Base-by-base conservation (phyloP, 1,140 invertebrate species). In the Lycorma delicatula region DNA sequence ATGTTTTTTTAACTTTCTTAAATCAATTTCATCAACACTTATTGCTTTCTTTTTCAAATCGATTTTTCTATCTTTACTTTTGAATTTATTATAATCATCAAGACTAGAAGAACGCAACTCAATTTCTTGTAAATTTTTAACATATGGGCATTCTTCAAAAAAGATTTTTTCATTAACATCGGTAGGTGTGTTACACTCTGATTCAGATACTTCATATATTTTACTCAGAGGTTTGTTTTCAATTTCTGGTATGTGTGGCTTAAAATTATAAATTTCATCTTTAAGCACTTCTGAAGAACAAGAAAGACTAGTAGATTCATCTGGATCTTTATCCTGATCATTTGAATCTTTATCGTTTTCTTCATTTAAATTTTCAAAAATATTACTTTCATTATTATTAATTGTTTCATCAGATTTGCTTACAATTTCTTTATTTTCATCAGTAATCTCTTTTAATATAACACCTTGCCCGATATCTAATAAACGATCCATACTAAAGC, bases 401-500 rank as follows among this genome's bases (percentile, higher is more conserved):
- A n/a, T n/a, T n/a, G n/a, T n/a, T n/a, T n/a, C n/a, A n/a, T 41
- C 16, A 23, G 18, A 13, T 23, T 4, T 54, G 18, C 18, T 54
- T 13, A 22, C 18, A 44, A 38, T 13, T 56, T 56, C 22, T 13
- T 27, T 27, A 9, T 56, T 3, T 18, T 31, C 5, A 25, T 34
- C 25, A 25, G 20, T 34, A 9, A 49, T 46, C 28, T 63, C 59
- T 52, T 58, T 63, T 29, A 63, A 26, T 4, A 65, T 26, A 16
- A 63, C 55, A 20, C 56, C 58, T 48, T 63, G 61, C 1, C 63
- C 63, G 23, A 65, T 54, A 48, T 65, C 63, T 18, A 65, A 56
- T 3, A 65, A 34, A 20, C 63, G 53, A 22, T 67, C 64, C 60
- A 66, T 63, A 59, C 66, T 67, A 31, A 66, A 66, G 29, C 66